Base-by-base conservation (phyloP, 2,113 vertebrate species). In the Ochotona curzoniae region DNA sequence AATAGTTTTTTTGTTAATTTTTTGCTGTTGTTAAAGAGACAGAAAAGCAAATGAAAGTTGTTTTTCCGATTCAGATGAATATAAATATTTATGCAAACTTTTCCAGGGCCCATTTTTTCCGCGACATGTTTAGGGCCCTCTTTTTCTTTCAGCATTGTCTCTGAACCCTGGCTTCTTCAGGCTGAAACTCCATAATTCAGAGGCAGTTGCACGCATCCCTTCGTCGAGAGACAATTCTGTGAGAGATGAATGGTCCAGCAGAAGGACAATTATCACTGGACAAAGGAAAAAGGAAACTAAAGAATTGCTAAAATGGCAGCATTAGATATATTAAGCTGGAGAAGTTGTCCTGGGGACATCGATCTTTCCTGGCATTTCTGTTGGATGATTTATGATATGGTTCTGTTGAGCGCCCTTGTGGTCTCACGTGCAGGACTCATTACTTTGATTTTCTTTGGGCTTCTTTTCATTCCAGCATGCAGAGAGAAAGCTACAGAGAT, bases 181-280 rank as follows among this genome's bases (percentile, higher is more conserved):
- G 73, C 60, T 67, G 76, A 86, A 81, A 96, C 96, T 13, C 47
- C 89, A 80, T 85, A 79, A 96, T 87, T 96, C 93, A 93, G 28
- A 21, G 20, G 79, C 61, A 30, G 30, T 79, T 96, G 83, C 76
- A 83, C 28, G 49, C 73, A 94, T 87, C 67, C 92, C 79, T 87
- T 83, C 73, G 32, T 93, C 86, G 75, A 84, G 82, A 97, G 94
- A 94, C 51, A 93, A 73, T 57, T 94, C 89, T 2, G 74, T 20
- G 9, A 93, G 95, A 94, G 96, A 96, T 83, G 94, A 96, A 96
- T 94, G 83, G 51, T 93, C 69, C 8, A 84, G 89, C 51, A 94
- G 95, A 97, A 96, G 95, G 85, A 93, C 89, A 96, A 90, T 96
- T 95, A 96, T 93, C 89, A 95, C 35, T 70, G 94, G 97, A 95